Percentiles rank a stretch among this genome's conserved stretches.
Evolutionary conservation across 2,113 vertebrate genomes (phyloP).

Genomic region (Sylvietta virens): DNA sequence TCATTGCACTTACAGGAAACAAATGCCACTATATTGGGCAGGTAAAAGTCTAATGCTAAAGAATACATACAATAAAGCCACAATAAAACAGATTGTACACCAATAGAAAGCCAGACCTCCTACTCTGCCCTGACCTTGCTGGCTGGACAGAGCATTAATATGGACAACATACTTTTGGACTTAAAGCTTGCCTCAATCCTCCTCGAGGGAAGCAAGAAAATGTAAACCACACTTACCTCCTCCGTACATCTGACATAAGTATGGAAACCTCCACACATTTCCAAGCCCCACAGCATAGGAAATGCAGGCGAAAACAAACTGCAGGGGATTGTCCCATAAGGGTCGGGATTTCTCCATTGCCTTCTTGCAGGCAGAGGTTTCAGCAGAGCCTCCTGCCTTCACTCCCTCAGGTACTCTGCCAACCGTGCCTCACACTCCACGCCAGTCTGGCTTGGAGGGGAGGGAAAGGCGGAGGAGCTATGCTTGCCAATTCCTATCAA

Average conservation of each 20-base stretch:
- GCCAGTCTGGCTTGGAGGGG: background rate
- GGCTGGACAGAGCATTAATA: background rate
- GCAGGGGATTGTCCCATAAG: slow-evolving; percentile 81
- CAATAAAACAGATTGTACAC: background rate
- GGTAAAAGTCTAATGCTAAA: background rate
- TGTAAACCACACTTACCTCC: slow-evolving; percentile 82
- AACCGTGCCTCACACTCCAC: background rate
- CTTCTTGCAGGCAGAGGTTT: background rate
- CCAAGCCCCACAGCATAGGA: slow-evolving; percentile 92
- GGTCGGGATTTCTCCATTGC: slow-evolving; percentile 77
- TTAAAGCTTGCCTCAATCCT: background rate
- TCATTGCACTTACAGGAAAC: background rate
- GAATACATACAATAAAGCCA: background rate
- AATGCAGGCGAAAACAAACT: slow-evolving; percentile 91
- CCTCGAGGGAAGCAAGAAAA: background rate
- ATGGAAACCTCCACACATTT: slow-evolving; percentile 96
- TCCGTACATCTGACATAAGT: slow-evolving; percentile 93
- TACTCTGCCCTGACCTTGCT: background rate
- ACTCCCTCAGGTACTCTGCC: slow-evolving; percentile 18
- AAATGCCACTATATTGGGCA: background rate
- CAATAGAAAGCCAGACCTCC: background rate
- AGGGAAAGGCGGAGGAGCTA: slow-evolving; percentile 39
- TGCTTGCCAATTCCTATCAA: slow-evolving; percentile 60
- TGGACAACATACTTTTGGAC: background rate
- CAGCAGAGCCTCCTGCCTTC: background rate